Evolutionary conservation across 2,113 vertebrate genomes (phyloP).

Genomic region (Ariopsis seemanni): DNA sequence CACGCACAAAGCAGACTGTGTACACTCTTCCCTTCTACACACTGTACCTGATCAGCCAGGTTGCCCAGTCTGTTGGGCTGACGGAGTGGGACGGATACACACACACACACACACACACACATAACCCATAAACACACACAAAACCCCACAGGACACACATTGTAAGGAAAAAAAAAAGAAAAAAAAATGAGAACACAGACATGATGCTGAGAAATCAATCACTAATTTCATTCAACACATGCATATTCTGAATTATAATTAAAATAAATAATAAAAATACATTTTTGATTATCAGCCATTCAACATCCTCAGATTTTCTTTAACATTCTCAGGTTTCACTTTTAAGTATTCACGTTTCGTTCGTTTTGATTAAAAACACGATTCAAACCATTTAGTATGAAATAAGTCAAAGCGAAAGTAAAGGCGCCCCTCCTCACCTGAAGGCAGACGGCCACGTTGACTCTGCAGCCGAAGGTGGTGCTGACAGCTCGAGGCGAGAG

Average conservation of each 20-base stretch:
- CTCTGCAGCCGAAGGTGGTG: slow-evolving; percentile 96
- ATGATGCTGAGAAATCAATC: not conserved
- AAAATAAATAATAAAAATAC: not conserved
- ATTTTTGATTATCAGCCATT: not conserved
- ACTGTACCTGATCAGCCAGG: slow-evolving; percentile 95
- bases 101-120: slow-evolving; percentile 49
- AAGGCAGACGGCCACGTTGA: slow-evolving; percentile 93
- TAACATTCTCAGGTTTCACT: not conserved
- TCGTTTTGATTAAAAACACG: not conserved
- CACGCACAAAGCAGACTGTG: slow-evolving; percentile 5
- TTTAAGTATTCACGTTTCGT: not conserved
- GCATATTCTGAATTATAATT: not conserved
- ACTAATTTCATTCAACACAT: not conserved
- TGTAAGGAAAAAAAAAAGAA: slow-evolving; percentile 4
- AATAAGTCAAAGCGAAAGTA: not conserved
- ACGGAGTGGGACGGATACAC: slow-evolving; percentile 77
- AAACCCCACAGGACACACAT: slow-evolving; percentile 3
- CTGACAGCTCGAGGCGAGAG: slow-evolving; percentile 91
- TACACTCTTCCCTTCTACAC: slow-evolving; percentile 58
- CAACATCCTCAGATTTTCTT: not conserved
- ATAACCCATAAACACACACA: slow-evolving; percentile 39
- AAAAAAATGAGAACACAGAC: slow-evolving; percentile 26
- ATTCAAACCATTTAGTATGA: not conserved
- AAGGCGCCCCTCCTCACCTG: slow-evolving; percentile 77
- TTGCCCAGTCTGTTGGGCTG: slow-evolving; percentile 99